Evolutionary conservation across 2,888 invertebrate genomes (phyloP).

Genomic region (Macaria notata): DNA sequence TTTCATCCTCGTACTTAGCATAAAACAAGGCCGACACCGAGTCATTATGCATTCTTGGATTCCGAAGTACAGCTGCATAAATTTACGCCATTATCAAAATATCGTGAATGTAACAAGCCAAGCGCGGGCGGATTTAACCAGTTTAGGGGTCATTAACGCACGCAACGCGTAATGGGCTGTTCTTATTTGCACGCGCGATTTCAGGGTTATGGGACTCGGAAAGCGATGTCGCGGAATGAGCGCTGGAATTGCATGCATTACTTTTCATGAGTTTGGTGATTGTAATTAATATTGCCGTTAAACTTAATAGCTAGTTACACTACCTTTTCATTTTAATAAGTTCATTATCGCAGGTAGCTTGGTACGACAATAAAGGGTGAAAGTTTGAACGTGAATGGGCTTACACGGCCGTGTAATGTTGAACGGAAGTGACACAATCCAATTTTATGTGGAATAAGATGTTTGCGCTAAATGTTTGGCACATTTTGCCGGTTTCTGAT

Average conservation of each 20-base stretch:
- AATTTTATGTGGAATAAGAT: constrained; percentile 28
- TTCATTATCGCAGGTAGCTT: background rate
- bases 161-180: constrained; percentile 62
- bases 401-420: too few relatives aligned
- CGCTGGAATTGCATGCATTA: constrained; percentile 25
- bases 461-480: constrained; percentile 53
- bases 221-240: constrained; percentile 26
- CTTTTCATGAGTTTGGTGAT: constrained; percentile 25
- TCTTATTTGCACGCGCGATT: constrained; percentile 44
- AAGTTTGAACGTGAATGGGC: too few relatives aligned
- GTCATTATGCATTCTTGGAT: constrained; percentile 77
- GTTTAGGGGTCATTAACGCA: constrained; percentile 74
- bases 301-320: constrained; percentile 19
- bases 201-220: constrained; percentile 38
- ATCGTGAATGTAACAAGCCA: constrained; percentile 70
- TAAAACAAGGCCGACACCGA: constrained; percentile 76
- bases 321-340: constrained; percentile 8
- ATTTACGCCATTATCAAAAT: constrained; percentile 80
- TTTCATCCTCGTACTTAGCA: constrained; percentile 76
- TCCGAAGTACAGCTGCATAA: constrained; percentile 73
- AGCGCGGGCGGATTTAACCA: constrained; percentile 67
- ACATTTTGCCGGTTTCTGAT: constrained; percentile 46
- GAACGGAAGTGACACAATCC: background rate
- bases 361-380: background rate
- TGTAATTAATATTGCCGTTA: constrained; percentile 24